Conservation (phyloP, 2,888 invertebrate species). For the Galerucella calmariensis region DNA sequence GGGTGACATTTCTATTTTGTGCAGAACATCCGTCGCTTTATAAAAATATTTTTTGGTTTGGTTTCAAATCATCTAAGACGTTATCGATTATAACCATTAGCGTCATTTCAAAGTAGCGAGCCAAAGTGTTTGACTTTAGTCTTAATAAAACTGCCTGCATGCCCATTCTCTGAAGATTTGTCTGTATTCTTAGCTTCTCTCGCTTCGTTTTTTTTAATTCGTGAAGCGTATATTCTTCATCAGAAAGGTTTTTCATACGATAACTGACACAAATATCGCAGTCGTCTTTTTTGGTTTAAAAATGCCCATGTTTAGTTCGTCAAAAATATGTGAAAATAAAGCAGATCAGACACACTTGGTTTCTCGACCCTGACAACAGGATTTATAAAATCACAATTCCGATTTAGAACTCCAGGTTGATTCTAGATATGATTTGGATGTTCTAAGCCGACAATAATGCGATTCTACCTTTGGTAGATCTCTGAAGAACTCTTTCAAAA, state of each 20-base stretch:
- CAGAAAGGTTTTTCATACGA: neutral
- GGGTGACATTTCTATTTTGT: conserved; percentile 34
- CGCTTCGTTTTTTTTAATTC: neutral
- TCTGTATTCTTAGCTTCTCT: conserved; percentile 2
- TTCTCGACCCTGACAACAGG: neutral
- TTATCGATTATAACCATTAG: conserved; percentile 9
- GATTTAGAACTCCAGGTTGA: conserved; percentile 17
- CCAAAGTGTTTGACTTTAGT: conserved; percentile 11
- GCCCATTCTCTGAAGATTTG: neutral
- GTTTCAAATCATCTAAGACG: neutral
- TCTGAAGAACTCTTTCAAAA: too few species aligned
- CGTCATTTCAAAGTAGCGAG: conserved; percentile 5
- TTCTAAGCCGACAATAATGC: too few species aligned
- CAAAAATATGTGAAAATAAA: conserved; percentile 7
- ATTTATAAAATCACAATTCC: conserved; percentile 7
- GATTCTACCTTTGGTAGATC: too few species aligned
- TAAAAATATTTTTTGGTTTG: conserved; percentile 6
- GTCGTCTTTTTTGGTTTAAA: conserved; percentile 12
- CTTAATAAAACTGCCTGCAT: conserved; percentile 12
- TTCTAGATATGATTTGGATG: too few species aligned
- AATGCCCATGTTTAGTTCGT: neutral
- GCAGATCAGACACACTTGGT: conserved; percentile 8
- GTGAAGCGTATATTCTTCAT: neutral
- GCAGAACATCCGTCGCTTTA: conserved; percentile 35
- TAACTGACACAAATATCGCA: conserved; percentile 13